Evolutionary conservation across 2,797 vertebrate species (phyloP), one percentile per base, ranked within the genome.

Genomic region (Meriones psammophilus): DNA sequence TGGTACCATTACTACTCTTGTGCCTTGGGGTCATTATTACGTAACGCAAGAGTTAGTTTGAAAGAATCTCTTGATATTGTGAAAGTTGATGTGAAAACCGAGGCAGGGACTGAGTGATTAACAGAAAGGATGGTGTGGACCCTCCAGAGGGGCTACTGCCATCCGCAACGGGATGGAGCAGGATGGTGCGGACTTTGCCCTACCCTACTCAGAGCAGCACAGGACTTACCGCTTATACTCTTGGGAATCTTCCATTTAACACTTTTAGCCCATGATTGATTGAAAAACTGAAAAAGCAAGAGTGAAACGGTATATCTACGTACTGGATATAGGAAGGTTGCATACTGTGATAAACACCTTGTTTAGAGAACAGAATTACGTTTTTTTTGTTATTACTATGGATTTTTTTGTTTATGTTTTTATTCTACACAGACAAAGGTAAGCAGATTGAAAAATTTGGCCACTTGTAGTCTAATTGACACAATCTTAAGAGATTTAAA

Each of bases 331-430:
- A 33, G 20, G 36, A 42, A 74, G 71, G 36, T 33, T 39, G 54
- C 56, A 6, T 79, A 30, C 46, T 64, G 13, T 42, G 42, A 81
- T 39, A 89, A 96, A 80, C 3, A 17, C 17, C 12, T 15, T 58
- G 17, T 15, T 83, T 86, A 69, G 64, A 36, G 95, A 62, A 66
- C 22, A 84, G 71, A 92, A 81, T 39, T 14, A 62, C 22, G 14
- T 54, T 81, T 58, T 92, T 84, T 94, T 94, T 92, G 54, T 93
- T 62, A 22, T 93, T 62, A 20, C 92, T 87, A 12, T 36, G 92
- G 22, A 15, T 24, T 94, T 89, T 42, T 71, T 0, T 93, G 86
- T 92, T 95, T 42, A 28, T 88, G 60, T 74, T 87, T 96, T 58
- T 58, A 58, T 58, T 58, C 56, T 58, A 5, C 56, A 77, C 15